These are phyloP conservation scores for Lota lota DNA, from an alignment of 2,113 vertebrate species.

Conservation along the genomic window DNA sequence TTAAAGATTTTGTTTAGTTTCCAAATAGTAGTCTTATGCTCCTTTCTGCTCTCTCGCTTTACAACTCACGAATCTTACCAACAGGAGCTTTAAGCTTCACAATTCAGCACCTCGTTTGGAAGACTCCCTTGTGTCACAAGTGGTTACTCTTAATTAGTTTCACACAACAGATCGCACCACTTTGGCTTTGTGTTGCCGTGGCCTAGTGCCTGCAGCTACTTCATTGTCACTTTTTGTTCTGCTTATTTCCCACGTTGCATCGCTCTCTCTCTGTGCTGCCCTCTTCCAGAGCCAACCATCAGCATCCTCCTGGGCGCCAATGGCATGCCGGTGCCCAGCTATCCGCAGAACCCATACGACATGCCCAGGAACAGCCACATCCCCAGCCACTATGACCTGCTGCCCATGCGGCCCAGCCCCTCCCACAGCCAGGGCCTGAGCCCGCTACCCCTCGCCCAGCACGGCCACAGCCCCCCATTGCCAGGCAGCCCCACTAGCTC, in stretches of 20 bases:
- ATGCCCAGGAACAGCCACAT: constrained; percentile 92
- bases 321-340: constrained; percentile 68
- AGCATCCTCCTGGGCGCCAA: constrained; percentile 77
- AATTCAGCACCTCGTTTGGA: too few species aligned
- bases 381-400: constrained; percentile 89
- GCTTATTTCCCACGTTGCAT: background rate
- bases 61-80: too few species aligned
- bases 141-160: too few species aligned
- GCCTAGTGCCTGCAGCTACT: too few species aligned
- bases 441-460: constrained; percentile 33
- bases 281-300: constrained; percentile 83
- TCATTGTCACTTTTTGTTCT: background rate
- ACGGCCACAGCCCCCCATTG: constrained; percentile 61
- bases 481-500: constrained; percentile 78
- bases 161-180: too few species aligned
- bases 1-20: too few species aligned
- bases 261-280: constrained; percentile 16
- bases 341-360: constrained; percentile 86
- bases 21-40: too few species aligned
- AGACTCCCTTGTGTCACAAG: too few species aligned
- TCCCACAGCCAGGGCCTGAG: constrained; percentile 80
- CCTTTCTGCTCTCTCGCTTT: too few species aligned
- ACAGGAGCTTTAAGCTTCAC: too few species aligned
- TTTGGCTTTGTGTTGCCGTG: too few species aligned
- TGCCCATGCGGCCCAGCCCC: constrained; percentile 82